phyloP scores from a whole-genome alignment of 2,113 vertebrate species.

The Gavia stellata region DNA sequence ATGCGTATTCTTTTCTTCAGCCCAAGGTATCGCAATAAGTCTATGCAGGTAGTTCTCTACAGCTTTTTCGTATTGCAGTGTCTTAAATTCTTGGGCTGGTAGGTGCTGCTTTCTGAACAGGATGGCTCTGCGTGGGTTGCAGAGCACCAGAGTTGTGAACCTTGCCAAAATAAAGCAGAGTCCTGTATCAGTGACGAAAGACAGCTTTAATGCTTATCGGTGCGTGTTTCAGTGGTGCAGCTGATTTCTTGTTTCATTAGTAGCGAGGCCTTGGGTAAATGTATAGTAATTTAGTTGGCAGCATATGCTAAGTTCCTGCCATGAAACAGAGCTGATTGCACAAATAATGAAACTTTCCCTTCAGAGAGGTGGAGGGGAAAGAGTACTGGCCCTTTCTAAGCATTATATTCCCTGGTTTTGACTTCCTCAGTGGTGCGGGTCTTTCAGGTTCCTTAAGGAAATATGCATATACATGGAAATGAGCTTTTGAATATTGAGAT shows the following conservation, averaged over 20 bases:
- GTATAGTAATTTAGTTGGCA: neutral
- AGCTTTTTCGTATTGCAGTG: neutral
- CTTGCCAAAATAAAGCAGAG: neutral
- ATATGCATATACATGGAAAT: neutral
- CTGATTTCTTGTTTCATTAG: neutral
- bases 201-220: neutral
- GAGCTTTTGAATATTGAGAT: neutral
- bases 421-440: neutral
- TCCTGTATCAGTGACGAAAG: neutral
- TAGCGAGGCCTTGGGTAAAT: neutral
- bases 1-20: neutral
- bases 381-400: neutral
- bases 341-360: neutral
- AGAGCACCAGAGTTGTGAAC: neutral
- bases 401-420: neutral
- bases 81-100: neutral
- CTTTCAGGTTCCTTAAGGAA: neutral
- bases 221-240: neutral
- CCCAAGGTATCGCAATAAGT: neutral
- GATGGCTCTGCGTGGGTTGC: neutral
- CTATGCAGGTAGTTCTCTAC: neutral
- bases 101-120: neutral
- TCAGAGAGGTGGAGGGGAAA: neutral
- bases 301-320: neutral
- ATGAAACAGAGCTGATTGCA: neutral